phyloP scores from a whole-genome alignment of 2,113 vertebrate species.

The Platichthys stellatus region DNA sequence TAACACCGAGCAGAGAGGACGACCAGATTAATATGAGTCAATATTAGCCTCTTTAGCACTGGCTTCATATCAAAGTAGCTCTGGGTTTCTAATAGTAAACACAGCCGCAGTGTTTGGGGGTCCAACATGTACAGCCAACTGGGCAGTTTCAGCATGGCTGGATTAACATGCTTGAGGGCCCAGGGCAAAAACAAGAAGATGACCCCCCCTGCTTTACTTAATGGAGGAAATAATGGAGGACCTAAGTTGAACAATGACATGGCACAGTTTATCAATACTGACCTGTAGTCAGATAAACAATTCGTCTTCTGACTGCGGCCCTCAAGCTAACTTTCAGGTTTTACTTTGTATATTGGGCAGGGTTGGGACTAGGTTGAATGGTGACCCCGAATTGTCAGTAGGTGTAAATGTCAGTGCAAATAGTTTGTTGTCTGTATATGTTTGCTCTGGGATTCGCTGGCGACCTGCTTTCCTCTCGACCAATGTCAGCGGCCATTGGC shows the following conservation, averaged over 20 bases:
- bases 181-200: not conserved
- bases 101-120: constrained; percentile 1
- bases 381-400: too few species aligned
- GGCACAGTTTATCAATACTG: not conserved
- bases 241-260: not conserved
- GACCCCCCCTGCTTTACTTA: not conserved
- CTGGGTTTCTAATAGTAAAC: constrained; percentile 3
- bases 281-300: not conserved
- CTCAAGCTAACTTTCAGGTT: too few species aligned
- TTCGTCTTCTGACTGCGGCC: too few species aligned
- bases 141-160: not conserved
- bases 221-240: not conserved
- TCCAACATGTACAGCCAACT: not conserved
- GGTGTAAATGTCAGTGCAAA: too few species aligned
- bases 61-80: constrained; percentile 11
- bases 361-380: too few species aligned
- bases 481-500: too few species aligned
- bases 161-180: not conserved
- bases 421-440: too few species aligned
- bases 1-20: constrained; percentile 36
- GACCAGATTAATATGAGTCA: constrained; percentile 27
- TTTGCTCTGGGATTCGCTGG: too few species aligned
- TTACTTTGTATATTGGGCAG: too few species aligned
- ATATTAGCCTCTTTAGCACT: constrained; percentile 36
- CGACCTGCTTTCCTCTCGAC: too few species aligned